Evolutionary conservation across 2,888 invertebrate genomes (phyloP), one percentile per base, ranked within the genome.

Genomic region (Epinotia brunnichana): DNA sequence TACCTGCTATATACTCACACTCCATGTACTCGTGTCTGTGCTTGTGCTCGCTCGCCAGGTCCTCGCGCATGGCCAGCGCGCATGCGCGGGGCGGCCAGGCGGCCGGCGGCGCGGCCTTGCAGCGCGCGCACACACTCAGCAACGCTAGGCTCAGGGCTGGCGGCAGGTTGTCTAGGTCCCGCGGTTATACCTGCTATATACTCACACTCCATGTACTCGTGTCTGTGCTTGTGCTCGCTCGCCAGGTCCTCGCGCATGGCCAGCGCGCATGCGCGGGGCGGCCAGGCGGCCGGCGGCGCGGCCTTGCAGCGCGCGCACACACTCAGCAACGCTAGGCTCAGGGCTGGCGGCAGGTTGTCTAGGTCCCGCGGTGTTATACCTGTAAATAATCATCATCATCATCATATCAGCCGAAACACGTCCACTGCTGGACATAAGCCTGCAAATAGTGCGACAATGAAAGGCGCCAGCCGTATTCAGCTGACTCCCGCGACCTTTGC

Each of bases 161-260:
- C 35, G 35, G 35, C 35, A 35, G 35, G 35, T 35, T 35, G 35
- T 9, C 35, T 9, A 35, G 35, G 35, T 35, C 35, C 9, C 35
- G 35, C 35, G 35, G 35, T 35, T 35, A 35, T 1, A 29, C 29
- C 29, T 35, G 35, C 9, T 9, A 7, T 9, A 17, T n/a, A 51
- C 51, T n/a, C 9, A 51, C 51, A 51, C 51, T 51, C 51, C 51
- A 51, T 51, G n/a, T 51, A 51, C 17, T 51, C 51, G 51, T 51
- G 51, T 17, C n/a, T 17, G 51, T 51, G 51, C n/a, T 51, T 17
- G 51, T 51, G n/a, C 35, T 35, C 35, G 35, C 35, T 9, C 35
- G 96, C 96, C 74, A 97, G 89, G 86, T 97, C 97, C 78, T 96
- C 95, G n/a, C 97, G 88, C 88, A 95, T 95, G 51, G 97, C 94